Conservation (phyloP, 2,797 vertebrate species). For the Rousettus madagascariensis region DNA sequence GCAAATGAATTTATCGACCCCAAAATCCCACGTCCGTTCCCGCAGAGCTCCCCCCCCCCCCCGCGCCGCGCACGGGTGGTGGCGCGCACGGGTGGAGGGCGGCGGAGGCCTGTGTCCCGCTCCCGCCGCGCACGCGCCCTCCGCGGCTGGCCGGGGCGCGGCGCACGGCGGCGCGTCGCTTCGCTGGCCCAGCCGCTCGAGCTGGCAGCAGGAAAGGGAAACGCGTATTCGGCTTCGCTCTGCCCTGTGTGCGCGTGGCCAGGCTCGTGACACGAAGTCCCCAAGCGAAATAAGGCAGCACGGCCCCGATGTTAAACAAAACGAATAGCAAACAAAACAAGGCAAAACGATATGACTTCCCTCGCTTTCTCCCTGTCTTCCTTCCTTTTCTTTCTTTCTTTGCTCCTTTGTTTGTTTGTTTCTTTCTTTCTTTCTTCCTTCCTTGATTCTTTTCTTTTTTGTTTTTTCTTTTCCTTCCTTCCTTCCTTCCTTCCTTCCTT, state of each 20-base stretch:
- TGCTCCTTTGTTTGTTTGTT: not conserved
- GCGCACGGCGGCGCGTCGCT: no score
- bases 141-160: not conserved
- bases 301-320: not conserved
- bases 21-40: fast-evolving
- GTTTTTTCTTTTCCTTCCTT: not conserved
- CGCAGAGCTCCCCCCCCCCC: not conserved
- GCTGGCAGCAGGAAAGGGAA: not conserved
- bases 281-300: not conserved
- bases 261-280: fast-evolving
- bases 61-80: no score
- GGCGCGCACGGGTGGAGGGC: no score
- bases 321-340: not conserved
- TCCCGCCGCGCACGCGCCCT: no score
- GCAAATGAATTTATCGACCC: fast-evolving
- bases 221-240: fast-evolving
- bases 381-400: not conserved
- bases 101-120: no score
- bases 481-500: no score
- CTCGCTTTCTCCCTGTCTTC: not conserved
- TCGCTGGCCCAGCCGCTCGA: not conserved
- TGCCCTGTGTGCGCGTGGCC: fast-evolving
- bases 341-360: conserved; percentile 28
- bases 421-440: fast-evolving
- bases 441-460: not conserved